phyloP scores from a whole-genome alignment of 2,888 invertebrate species.

The Zygothrica quintamaculata region DNA sequence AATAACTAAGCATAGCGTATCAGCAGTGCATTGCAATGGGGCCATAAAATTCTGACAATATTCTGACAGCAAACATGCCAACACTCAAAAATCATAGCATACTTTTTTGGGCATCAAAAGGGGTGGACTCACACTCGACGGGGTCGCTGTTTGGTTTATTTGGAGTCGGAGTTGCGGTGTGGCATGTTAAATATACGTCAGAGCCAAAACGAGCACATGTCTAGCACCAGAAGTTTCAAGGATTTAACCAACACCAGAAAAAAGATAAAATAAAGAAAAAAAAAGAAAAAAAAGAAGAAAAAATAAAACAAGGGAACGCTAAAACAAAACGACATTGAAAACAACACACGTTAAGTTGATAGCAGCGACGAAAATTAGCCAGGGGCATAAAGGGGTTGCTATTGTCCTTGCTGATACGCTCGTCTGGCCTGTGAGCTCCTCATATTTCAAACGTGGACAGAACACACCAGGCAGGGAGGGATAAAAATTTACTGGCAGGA shows the following conservation, averaged over 20 bases:
- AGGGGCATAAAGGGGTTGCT: slow-evolving; percentile 55
- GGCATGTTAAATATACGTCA: slow-evolving; percentile 79
- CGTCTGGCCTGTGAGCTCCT: slow-evolving; percentile 32
- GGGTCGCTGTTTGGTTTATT: slow-evolving; percentile 14
- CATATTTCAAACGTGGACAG: slow-evolving; percentile 68
- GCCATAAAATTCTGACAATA: slow-evolving; percentile 78
- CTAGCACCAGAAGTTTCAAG: slow-evolving; percentile 73
- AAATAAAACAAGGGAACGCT: slow-evolving; percentile 15
- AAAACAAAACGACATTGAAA: slow-evolving; percentile 13
- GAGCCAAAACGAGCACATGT: slow-evolving; percentile 73
- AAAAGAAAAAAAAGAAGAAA: slow-evolving; percentile 1
- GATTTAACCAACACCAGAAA: slow-evolving; percentile 69
- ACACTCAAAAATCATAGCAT: slow-evolving; percentile 76
- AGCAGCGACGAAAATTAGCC: slow-evolving; percentile 60
- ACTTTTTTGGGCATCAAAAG: slow-evolving; percentile 38
- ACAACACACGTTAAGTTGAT: slow-evolving; percentile 66
- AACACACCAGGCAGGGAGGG: slow-evolving; percentile 48
- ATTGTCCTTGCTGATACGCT: slow-evolving; percentile 37
- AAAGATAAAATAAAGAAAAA: slow-evolving; percentile 5
- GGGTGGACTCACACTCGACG: slow-evolving; percentile 4
- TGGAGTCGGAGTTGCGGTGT: slow-evolving; percentile 72
- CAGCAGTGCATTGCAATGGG: slow-evolving; percentile 44
- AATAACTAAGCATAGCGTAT: slow-evolving; percentile 27
- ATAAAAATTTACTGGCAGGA: slow-evolving; percentile 51
- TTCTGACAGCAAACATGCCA: slow-evolving; percentile 80